Conservation (phyloP, 2,888 invertebrate genomes). For the Octonoba sinensis region DNA sequence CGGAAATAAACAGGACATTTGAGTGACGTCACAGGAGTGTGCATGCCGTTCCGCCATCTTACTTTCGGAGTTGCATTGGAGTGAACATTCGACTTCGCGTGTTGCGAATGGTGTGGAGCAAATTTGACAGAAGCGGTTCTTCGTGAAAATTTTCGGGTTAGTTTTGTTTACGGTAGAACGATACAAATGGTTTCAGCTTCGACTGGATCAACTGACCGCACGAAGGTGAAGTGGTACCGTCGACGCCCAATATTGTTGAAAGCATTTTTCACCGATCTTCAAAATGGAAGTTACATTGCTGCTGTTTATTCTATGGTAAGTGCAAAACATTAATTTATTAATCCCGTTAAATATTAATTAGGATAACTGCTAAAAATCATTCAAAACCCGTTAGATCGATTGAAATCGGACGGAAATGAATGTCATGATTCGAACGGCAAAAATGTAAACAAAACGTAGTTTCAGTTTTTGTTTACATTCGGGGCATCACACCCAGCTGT, state of each 20-base stretch:
- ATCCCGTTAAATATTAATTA: no score
- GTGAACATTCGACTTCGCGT: background rate
- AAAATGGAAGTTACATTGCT: conserved; percentile 83
- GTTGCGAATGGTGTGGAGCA: background rate
- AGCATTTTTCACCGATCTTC: conserved; percentile 85
- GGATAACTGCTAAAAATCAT: no score
- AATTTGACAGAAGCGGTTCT: conserved; percentile 14
- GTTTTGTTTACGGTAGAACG: conserved; percentile 7
- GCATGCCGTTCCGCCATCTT: conserved; percentile 51
- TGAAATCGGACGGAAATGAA: no score
- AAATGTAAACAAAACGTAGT: no score
- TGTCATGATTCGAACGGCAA: no score
- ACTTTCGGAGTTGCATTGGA: conserved; percentile 3
- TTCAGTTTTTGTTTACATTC: no score
- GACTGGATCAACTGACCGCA: conserved; percentile 41
- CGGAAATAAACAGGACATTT: conserved; percentile 37
- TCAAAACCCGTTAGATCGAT: no score
- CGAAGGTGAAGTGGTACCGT: conserved; percentile 65
- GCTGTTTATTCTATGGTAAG: conserved; percentile 85
- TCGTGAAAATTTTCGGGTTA: conserved; percentile 7
- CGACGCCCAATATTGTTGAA: conserved; percentile 83
- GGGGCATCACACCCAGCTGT: no score
- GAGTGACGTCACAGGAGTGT: conserved; percentile 23
- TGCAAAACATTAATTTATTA: conserved; percentile 50
- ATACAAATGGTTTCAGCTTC: conserved; percentile 51